Conservation (phyloP, 2,113 vertebrate species). For the Myiozetetes cayanensis region DNA sequence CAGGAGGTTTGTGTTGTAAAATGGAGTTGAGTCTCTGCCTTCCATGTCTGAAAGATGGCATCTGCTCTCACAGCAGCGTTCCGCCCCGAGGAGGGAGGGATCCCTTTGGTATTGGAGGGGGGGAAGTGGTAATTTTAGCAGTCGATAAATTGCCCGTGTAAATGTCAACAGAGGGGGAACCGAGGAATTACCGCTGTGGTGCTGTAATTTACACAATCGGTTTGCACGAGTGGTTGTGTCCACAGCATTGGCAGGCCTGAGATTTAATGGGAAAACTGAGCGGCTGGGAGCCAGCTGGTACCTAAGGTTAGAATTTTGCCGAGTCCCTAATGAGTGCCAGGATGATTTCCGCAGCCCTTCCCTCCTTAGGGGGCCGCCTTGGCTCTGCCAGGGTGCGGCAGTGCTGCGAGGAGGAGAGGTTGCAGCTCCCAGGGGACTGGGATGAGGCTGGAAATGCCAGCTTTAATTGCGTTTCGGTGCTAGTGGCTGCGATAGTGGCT, state of each 20-base stretch:
- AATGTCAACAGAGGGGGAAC: slow-evolving; percentile 29
- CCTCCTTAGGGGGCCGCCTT: background rate
- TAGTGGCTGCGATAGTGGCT: background rate
- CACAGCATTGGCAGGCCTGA: background rate
- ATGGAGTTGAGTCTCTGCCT: background rate
- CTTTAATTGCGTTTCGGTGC: slow-evolving; percentile 14
- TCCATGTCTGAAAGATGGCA: background rate
- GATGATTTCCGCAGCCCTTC: background rate
- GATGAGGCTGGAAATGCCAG: slow-evolving; percentile 20
- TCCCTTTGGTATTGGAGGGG: slow-evolving; percentile 1
- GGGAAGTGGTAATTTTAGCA: slow-evolving; percentile 37
- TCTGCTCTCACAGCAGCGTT: background rate
- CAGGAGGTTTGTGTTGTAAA: background rate
- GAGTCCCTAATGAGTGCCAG: background rate
- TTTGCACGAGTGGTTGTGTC: background rate
- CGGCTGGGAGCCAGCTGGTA: background rate
- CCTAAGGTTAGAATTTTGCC: background rate
- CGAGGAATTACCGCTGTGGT: background rate
- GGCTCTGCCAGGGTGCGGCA: background rate
- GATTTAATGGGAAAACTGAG: background rate
- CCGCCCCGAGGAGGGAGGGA: background rate
- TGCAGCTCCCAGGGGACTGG: background rate
- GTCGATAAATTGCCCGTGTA: slow-evolving; percentile 37
- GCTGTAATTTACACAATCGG: background rate
- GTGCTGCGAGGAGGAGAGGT: background rate